Base-by-base conservation (phyloP, 2,113 vertebrate species). In the Galemys pyrenaicus region DNA sequence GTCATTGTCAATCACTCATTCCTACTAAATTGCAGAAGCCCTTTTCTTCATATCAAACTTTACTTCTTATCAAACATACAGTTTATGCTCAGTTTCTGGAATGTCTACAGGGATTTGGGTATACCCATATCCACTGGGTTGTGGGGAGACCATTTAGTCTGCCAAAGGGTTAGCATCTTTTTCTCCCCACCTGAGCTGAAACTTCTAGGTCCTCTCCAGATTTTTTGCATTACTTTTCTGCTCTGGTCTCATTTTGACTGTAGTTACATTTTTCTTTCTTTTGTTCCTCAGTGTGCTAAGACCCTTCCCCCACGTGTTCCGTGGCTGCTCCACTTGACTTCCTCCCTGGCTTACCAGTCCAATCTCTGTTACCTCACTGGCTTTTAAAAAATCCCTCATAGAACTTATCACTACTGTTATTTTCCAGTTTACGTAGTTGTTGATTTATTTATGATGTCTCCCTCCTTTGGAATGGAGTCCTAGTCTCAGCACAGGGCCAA, bases 1-100 rank as follows among this genome's bases (percentile, higher is more conserved):
- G 65, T 64, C 75, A 87, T 79, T 6, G 0, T 94, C 93, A 89
- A n/a, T 96, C 94, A 94, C 28, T 83, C 90, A 49, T 71, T 80
- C 71, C 67, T 67, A 87, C 51, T 65, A 80, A 89, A 91, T 35
- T 71, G 70, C 35, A 89, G 77, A 80, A 77, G 84, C 30, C n/a
- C 51, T 44, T 83, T 91, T 70, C 82, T 49, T 49, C 46, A 49
- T 49, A 49, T 49, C 46, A 49, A 49, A 49, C 46, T 49, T 49
- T 49, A 49, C 46, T 94, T 85, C 75, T 39, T 30, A 80, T 82
- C 65, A 82, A 60, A 71, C 83, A 74, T 78, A 71, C 73, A 58
- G 30, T 41, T 70, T 60, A 71, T 89, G 37, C 68, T 41, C 24
- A 32, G 51, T 39, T 71, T 89, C 75, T 91, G 70, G 79, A 22